phyloP scores from a whole-genome alignment of 1,140 invertebrate genomes.

The Bilobella aurantiaca region DNA sequence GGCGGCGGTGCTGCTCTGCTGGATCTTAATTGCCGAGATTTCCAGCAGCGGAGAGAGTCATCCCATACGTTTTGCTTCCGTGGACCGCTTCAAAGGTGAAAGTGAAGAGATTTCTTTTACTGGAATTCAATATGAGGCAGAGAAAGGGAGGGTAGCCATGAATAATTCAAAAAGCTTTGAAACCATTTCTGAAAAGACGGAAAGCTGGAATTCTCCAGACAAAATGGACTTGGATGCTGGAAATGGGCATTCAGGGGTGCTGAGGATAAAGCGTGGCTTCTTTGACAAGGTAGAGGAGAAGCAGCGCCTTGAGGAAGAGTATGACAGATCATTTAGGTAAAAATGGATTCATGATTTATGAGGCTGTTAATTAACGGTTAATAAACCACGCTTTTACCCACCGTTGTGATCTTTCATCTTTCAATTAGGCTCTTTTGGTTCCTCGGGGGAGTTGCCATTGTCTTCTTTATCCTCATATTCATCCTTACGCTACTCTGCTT shows the following conservation, averaged over 20 bases:
- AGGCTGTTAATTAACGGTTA: background rate
- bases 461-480: constrained; percentile 1
- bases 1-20: too few species aligned
- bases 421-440: background rate
- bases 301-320: background rate
- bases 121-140: background rate
- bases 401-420: background rate
- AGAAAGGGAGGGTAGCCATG: background rate
- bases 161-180: background rate
- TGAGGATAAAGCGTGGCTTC: background rate
- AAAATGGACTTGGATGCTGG: background rate
- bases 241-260: too few species aligned
- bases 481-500: background rate
- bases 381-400: too few species aligned
- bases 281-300: constrained; percentile 1
- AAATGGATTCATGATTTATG: background rate
- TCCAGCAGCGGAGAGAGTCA: too few species aligned
- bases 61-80: too few species aligned
- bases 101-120: background rate
- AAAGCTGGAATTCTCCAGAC: background rate
- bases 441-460: constrained; percentile 6
- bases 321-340: constrained; percentile 1
- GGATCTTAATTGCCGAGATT: too few species aligned
- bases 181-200: background rate
- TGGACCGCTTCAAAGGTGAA: too few species aligned